A percentile compares a stretch with the other conserved stretches of the same genome.
phyloP scores from a whole-genome alignment of 2,888 invertebrate species.

The Heliconius aoede region DNA sequence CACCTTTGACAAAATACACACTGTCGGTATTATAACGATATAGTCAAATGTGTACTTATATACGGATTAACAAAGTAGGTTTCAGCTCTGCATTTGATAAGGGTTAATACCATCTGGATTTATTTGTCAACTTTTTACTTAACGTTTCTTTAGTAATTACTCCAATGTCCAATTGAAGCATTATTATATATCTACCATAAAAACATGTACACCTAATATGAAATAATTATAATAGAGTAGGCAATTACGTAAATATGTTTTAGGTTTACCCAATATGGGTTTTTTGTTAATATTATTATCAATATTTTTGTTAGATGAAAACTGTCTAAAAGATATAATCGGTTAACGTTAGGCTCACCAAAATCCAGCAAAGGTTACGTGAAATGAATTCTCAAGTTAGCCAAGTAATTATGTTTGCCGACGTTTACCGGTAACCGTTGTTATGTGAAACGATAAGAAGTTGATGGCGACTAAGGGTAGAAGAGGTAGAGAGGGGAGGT shows the following conservation, averaged over 20 bases:
- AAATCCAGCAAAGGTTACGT: background rate
- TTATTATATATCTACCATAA: background rate
- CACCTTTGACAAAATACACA: background rate
- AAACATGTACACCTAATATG: background rate
- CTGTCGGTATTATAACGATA: background rate
- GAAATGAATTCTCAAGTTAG: slow-evolving; percentile 39
- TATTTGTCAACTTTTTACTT: slow-evolving; percentile 74
- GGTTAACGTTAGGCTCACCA: background rate
- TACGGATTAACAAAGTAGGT: slow-evolving; percentile 6
- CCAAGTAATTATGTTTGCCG: slow-evolving; percentile 55
- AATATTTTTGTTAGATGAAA: background rate
- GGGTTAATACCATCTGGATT: slow-evolving; percentile 80
- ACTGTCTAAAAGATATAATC: background rate
- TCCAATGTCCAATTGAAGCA: background rate
- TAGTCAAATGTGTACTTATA: slow-evolving; percentile 9
- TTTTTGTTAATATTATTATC: background rate
- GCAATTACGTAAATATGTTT: no score
- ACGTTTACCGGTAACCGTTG: slow-evolving; percentile 60
- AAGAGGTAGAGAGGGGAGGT: no score
- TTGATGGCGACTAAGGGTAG: slow-evolving; percentile 59
- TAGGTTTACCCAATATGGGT: no score
- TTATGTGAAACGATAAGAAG: slow-evolving; percentile 75
- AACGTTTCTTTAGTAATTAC: slow-evolving; percentile 7
- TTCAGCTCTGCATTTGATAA: slow-evolving; percentile 44
- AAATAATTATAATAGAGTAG: no score